Evolutionary conservation across 2,888 invertebrate genomes (phyloP), one percentile per base, ranked within the genome.

Genomic region (Temnothorax rugatulus): DNA sequence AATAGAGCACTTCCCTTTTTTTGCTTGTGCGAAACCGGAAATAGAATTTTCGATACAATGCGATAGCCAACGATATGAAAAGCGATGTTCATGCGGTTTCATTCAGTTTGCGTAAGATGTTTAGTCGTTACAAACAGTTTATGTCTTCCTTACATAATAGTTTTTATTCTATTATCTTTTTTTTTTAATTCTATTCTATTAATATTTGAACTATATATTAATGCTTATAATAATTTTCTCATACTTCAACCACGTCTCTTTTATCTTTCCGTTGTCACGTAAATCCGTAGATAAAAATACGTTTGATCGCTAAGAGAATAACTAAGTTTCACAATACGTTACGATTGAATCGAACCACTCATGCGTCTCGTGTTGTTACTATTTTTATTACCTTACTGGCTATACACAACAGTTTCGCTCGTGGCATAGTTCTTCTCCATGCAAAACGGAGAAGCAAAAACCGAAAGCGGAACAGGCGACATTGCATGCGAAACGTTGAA

Each of bases 31-130:
- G 13, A 21, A 21, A 0, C 3, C 5, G 69, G 21, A 21, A 79
- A 79, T 79, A 44, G 44, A 57, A 79, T 57, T 79, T 68, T 59
- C 15, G 21, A 18, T 44, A n/a, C n/a, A 68, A 57, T 15, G 41
- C 15, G 69, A 69, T 57, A 54, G 4, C 13, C 44, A 68, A 29
- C 29, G 25, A 50, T 29, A 29, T n/a, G 69, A 21, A 69, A 69
- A 69, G 54, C 13, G 57, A 34, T n/a, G 15, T 66, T 68, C n/a
- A n/a, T 29, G 54, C 11, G 44, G 5, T 57, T 68, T 44, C 7
- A 15, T 13, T 66, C 15, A 44, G 66, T 38, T 66, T 29, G 13
- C n/a, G 13, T 57, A 13, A 69, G 21, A n/a, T 69, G 9, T 68
- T 77, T 44, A 57, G 1, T 54, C 18, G 1, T 29, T 41, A 29